Percentiles rank a stretch among this genome's conserved stretches.
These are phyloP conservation scores for Falco novaeseelandiae DNA, from an alignment of 2,797 vertebrate genomes.

Conservation along the genomic window DNA sequence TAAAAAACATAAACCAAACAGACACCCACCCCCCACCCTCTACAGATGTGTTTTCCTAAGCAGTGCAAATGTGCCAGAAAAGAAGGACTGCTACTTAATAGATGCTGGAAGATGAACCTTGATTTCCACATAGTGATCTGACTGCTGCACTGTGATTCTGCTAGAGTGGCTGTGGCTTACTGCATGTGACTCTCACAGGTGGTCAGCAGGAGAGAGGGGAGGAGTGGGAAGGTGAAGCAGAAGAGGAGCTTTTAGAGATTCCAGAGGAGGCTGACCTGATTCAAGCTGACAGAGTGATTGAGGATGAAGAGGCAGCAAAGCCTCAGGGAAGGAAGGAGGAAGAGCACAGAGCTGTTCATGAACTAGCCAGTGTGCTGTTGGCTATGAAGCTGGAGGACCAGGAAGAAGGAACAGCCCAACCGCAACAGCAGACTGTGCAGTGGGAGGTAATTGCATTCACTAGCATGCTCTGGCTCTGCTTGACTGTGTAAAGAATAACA, in stretches of 20 bases:
- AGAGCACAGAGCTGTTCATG: constrained; percentile 13
- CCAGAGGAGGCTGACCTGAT: constrained; percentile 89
- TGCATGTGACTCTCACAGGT: constrained; percentile 12
- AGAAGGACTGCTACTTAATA: background rate
- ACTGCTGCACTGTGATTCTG: background rate
- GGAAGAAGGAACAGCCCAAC: constrained; percentile 10
- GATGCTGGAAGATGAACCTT: background rate
- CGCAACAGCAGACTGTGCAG: background rate
- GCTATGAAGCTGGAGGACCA: constrained; percentile 79
- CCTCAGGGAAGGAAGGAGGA: constrained; percentile 52
- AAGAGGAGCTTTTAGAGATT: constrained; percentile 82
- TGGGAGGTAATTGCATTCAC: constrained; percentile 74
- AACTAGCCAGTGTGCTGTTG: constrained; percentile 77
- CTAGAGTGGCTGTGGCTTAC: background rate
- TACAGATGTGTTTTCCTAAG: background rate
- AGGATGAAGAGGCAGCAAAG: constrained; percentile 74
- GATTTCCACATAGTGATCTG: background rate
- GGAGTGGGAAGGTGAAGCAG: constrained; percentile 62
- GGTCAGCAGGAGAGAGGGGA: constrained; percentile 46
- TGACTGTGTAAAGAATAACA: background rate
- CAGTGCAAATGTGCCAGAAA: background rate
- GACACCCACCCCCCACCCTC: background rate
- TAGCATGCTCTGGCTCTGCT: background rate
- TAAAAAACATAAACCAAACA: constrained; percentile 37
- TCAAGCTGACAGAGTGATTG: constrained; percentile 86